phyloP scores from a whole-genome alignment of 2,797 vertebrate species.

The Limnodromus scolopaceus region DNA sequence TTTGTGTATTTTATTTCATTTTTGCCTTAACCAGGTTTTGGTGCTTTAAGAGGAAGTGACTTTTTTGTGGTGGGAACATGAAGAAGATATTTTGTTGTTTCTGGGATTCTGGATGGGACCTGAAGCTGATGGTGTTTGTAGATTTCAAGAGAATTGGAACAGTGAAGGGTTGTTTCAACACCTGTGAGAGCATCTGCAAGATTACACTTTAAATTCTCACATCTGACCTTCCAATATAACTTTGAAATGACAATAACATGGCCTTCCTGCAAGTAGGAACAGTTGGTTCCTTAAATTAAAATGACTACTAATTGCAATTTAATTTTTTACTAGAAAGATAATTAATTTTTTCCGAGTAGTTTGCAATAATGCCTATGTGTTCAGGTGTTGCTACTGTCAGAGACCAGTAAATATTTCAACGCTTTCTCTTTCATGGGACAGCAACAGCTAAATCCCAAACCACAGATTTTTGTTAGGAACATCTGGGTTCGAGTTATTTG shows the following conservation, averaged over 20 bases:
- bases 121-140: neutral
- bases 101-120: neutral
- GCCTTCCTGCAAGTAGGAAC: neutral
- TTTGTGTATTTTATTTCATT: neutral
- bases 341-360: neutral
- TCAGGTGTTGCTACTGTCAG: neutral
- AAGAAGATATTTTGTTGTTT: neutral
- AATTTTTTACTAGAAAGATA: slow-evolving; percentile 5
- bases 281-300: slow-evolving; percentile 16
- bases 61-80: neutral
- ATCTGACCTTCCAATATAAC: neutral
- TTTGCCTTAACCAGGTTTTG: neutral
- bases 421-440: neutral
- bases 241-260: neutral
- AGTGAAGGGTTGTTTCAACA: neutral
- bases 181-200: neutral
- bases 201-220: neutral
- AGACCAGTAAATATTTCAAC: slow-evolving; percentile 1
- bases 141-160: neutral
- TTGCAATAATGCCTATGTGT: neutral
- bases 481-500: neutral
- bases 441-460: neutral
- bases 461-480: neutral
- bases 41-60: neutral
- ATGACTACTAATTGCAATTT: slow-evolving; percentile 7